These are phyloP conservation scores for Anableps anableps DNA, from an alignment of 2,797 vertebrate genomes.

Conservation along the genomic window DNA sequence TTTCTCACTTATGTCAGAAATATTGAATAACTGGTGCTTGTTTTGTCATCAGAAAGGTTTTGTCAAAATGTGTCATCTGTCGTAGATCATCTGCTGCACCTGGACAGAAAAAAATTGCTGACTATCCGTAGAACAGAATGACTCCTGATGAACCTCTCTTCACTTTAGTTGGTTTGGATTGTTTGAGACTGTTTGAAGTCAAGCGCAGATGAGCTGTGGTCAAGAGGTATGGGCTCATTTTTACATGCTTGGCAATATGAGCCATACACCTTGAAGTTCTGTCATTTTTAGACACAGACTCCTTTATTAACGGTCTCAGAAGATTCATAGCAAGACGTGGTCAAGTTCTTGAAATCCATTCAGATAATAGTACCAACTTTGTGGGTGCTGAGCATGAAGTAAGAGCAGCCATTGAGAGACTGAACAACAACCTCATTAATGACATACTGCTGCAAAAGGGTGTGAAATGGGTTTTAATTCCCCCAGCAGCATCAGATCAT, in stretches of 20 bases:
- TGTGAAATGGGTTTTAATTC: constrained; percentile 17
- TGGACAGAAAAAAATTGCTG: constrained; percentile 20
- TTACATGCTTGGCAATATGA: constrained; percentile 8
- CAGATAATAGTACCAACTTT: constrained; percentile 28
- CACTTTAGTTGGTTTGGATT: neutral
- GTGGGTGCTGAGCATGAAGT: constrained; percentile 6
- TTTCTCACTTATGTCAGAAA: neutral
- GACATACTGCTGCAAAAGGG: neutral
- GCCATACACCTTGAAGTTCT: neutral
- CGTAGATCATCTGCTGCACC: neutral
- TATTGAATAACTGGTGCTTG: constrained; percentile 16
- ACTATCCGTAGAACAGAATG: neutral
- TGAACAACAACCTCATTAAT: neutral
- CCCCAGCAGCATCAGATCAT: neutral
- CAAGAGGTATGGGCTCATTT: constrained; percentile 8
- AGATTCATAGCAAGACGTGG: neutral
- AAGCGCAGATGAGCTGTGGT: neutral
- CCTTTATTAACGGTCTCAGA: constrained; percentile 1
- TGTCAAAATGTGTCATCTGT: constrained; percentile 11
- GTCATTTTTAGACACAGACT: neutral
- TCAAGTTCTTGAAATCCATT: constrained; percentile 1
- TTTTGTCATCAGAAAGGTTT: neutral
- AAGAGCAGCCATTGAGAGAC: neutral
- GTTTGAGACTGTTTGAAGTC: constrained; percentile 15
- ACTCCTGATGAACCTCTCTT: constrained; percentile 5